phyloP scores from a whole-genome alignment of 2,888 invertebrate species.

The Cacoxenus indagator region DNA sequence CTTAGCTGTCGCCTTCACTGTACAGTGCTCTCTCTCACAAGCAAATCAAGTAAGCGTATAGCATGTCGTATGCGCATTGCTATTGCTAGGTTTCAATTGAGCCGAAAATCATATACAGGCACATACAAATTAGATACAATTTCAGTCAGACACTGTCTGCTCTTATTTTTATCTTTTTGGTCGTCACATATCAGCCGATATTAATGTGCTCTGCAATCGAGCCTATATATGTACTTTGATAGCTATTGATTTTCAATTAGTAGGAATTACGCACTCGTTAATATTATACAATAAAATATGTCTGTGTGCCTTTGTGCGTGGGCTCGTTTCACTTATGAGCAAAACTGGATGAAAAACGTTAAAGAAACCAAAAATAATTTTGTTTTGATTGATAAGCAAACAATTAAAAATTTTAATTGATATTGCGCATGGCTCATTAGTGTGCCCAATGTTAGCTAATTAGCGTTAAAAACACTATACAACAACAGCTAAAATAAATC shows the following conservation, averaged over 20 bases:
- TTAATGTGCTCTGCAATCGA: not conserved
- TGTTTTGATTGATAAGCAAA: not conserved
- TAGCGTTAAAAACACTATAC: not conserved
- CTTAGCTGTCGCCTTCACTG: not conserved
- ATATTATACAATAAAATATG: too few relatives aligned
- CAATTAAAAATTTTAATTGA: not conserved
- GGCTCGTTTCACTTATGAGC: not conserved
- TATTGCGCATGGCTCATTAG: not conserved
- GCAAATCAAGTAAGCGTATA: not conserved
- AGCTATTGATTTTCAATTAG: slow-evolving; percentile 27
- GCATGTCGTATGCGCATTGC: not conserved
- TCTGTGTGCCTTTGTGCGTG: too few relatives aligned
- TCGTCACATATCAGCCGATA: not conserved
- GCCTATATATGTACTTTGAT: slow-evolving; percentile 19
- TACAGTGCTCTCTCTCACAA: not conserved
- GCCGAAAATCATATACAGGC: not conserved
- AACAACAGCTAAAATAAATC: not conserved
- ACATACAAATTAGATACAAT: not conserved
- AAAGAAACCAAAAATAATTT: not conserved
- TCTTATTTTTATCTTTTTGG: not conserved
- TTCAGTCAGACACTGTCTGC: too few relatives aligned
- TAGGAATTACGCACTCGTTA: not conserved
- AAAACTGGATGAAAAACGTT: not conserved
- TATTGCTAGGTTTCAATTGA: slow-evolving; percentile 13
- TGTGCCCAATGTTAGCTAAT: not conserved